Evolutionary conservation across 2,888 invertebrate genomes (phyloP).

Genomic region (Yponomeuta malinellus): DNA sequence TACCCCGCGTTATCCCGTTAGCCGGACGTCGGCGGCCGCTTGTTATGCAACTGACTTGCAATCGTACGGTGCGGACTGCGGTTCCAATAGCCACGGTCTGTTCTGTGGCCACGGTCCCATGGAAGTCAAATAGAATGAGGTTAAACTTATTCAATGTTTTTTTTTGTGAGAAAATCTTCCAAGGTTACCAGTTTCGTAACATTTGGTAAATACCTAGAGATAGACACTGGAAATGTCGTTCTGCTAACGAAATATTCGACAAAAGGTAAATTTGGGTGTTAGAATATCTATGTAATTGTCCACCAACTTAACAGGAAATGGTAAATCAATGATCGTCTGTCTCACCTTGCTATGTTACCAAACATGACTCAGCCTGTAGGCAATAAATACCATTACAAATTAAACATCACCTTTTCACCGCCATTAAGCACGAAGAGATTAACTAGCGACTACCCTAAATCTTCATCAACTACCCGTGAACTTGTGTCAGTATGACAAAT

Average conservation of each 20-base stretch:
- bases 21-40: constrained; percentile 49
- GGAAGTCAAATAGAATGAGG: no score
- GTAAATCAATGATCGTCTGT: background rate
- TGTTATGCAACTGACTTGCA: constrained; percentile 53
- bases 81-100: background rate
- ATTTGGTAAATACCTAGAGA: no score
- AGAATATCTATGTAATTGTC: no score
- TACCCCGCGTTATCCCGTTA: constrained; percentile 50
- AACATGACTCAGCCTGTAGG: background rate
- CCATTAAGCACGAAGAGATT: constrained; percentile 22
- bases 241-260: no score
- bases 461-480: constrained; percentile 10
- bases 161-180: no score
- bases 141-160: no score
- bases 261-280: no score
- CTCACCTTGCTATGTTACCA: background rate
- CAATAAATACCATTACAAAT: background rate
- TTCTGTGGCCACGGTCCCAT: no score
- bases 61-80: background rate
- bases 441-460: constrained; percentile 16
- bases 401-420: constrained; percentile 19
- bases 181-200: no score
- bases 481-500: constrained; percentile 15
- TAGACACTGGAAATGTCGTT: no score
- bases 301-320: no score